Conservation (phyloP, 2,113 vertebrate genomes). For the Brienomyrus brachyistius region DNA sequence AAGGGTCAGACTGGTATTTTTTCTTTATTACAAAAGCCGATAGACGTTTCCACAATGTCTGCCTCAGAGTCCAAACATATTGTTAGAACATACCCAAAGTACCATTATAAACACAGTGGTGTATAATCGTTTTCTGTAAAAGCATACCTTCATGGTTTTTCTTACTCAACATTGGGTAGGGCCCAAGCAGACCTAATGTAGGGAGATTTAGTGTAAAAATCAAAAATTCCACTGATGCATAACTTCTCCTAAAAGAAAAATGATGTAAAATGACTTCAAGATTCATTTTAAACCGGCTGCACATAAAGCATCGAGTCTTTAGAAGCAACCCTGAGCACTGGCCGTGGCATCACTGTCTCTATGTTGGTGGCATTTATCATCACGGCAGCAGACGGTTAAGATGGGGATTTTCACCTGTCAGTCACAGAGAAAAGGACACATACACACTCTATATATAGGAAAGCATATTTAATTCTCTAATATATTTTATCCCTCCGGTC, state of each 20-base stretch:
- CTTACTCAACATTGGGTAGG: background rate
- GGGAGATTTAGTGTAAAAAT: background rate
- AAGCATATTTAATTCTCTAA: background rate
- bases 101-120: background rate
- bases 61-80: background rate
- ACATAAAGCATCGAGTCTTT: no score
- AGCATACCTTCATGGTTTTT: background rate
- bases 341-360: background rate
- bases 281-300: no score
- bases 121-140: background rate
- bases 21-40: background rate
- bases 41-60: background rate
- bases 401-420: background rate
- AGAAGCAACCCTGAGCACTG: background rate
- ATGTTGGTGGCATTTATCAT: background rate
- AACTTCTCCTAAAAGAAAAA: background rate
- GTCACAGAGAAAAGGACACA: background rate
- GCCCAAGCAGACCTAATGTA: background rate
- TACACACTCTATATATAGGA: background rate
- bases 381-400: background rate
- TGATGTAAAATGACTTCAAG: no score
- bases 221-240: background rate
- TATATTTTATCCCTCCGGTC: background rate
- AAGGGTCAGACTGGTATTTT: no score
- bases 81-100: background rate